Percentiles rank a stretch among this genome's conserved stretches.
Conservation (phyloP, 23 tunicate genomes). For the Oikopleura albicans region DNA sequence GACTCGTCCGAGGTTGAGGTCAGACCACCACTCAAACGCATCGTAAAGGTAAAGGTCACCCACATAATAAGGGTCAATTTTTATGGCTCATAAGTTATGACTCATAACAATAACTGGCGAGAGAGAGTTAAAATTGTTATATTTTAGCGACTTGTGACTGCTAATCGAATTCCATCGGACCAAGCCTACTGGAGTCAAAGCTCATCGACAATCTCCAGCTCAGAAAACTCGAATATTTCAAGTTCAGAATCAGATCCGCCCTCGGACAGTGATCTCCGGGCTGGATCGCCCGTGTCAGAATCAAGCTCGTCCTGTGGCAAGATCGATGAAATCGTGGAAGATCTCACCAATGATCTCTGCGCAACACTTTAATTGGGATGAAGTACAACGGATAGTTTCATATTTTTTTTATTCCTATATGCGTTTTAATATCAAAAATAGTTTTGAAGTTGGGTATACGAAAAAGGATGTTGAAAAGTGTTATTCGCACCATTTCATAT, state of each 20-base stretch:
- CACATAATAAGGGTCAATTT: no score
- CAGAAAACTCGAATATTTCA: background rate
- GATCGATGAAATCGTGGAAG: background rate
- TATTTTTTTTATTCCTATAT: no score
- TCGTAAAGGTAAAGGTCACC: background rate
- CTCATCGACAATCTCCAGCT: background rate
- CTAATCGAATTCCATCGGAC: background rate
- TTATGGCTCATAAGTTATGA: background rate
- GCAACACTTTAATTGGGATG: background rate
- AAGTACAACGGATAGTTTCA: background rate
- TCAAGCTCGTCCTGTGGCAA: background rate
- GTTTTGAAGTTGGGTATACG: no score
- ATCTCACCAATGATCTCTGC: background rate
- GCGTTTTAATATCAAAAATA: no score
- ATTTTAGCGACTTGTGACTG: slow-evolving; percentile 3
- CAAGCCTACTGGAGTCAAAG: slow-evolving; percentile 18
- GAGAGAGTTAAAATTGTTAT: background rate
- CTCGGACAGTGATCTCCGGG: background rate
- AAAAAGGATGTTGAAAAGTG: no score
- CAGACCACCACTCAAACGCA: background rate
- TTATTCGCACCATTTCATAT: no score
- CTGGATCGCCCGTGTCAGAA: background rate
- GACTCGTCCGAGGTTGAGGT: slow-evolving; percentile 3
- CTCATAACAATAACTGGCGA: background rate
- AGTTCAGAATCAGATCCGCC: slow-evolving; percentile 9